These are phyloP conservation scores for Monomorium pharaonis DNA, from an alignment of 1,140 invertebrate species.

Conservation along the genomic window DNA sequence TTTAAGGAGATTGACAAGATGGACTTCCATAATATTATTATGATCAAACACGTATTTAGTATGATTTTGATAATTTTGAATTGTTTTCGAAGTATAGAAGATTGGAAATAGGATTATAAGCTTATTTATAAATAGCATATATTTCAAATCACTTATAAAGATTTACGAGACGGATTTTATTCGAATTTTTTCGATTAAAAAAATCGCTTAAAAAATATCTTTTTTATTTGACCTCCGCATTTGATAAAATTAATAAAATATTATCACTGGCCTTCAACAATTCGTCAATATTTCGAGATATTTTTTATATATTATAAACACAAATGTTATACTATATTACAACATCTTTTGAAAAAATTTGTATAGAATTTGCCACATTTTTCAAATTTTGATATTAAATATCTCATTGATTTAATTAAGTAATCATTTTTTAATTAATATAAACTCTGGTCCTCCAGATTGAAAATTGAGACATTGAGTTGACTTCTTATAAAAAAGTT, in stretches of 20 bases:
- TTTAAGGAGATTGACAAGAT: no score
- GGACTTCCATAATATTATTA: no score
- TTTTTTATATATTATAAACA: background rate
- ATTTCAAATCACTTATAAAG: background rate
- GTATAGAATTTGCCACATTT: background rate
- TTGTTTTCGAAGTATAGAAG: no score
- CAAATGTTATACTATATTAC: background rate
- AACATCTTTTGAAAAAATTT: background rate
- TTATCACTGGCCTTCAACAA: background rate
- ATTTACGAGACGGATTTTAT: background rate
- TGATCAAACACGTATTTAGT: no score
- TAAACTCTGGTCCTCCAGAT: no score
- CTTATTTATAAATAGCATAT: conserved; percentile 13
- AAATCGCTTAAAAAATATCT: background rate
- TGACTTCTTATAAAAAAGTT: no score
- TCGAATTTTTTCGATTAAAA: background rate
- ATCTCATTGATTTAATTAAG: background rate
- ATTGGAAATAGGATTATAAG: no score
- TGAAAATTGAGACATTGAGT: no score
- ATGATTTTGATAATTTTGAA: no score
- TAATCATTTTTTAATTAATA: background rate
- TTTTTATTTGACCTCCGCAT: background rate
- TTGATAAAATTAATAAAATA: background rate
- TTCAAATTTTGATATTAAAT: background rate
- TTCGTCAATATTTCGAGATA: background rate